phyloP scores from a whole-genome alignment of 2,888 invertebrate genomes.

The Scaptomyza cyrtandrae region DNA sequence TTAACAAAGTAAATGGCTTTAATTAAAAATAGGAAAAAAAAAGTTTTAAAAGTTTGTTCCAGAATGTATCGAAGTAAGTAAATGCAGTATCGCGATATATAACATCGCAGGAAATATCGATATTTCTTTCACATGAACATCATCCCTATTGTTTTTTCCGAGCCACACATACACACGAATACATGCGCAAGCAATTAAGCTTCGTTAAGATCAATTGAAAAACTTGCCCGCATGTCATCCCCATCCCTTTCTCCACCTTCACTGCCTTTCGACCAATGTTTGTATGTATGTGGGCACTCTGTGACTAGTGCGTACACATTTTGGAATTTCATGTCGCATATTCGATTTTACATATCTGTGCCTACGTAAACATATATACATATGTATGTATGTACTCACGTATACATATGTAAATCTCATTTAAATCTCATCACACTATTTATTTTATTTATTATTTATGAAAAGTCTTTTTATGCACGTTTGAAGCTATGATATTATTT shows the following conservation, averaged over 20 bases:
- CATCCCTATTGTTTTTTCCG: slow-evolving; percentile 17
- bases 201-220: slow-evolving; percentile 84
- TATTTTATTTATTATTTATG: no score
- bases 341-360: slow-evolving; percentile 14
- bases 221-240: slow-evolving; percentile 82
- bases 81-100: background rate
- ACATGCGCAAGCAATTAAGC: slow-evolving; percentile 83
- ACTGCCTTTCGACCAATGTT: slow-evolving; percentile 3
- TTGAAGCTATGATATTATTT: no score
- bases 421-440: no score
- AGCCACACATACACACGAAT: slow-evolving; percentile 61
- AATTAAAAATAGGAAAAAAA: background rate
- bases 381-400: background rate
- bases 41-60: background rate
- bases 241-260: slow-evolving; percentile 15
- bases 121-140: background rate
- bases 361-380: slow-evolving; percentile 3
- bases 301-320: slow-evolving; percentile 59
- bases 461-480: no score
- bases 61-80: background rate
- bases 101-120: background rate
- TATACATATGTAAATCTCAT: background rate
- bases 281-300: slow-evolving; percentile 22
- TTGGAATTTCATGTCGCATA: slow-evolving; percentile 52
- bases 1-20: no score